phyloP scores from a whole-genome alignment of 2,797 vertebrate genomes.

The Diplodus sargus region DNA sequence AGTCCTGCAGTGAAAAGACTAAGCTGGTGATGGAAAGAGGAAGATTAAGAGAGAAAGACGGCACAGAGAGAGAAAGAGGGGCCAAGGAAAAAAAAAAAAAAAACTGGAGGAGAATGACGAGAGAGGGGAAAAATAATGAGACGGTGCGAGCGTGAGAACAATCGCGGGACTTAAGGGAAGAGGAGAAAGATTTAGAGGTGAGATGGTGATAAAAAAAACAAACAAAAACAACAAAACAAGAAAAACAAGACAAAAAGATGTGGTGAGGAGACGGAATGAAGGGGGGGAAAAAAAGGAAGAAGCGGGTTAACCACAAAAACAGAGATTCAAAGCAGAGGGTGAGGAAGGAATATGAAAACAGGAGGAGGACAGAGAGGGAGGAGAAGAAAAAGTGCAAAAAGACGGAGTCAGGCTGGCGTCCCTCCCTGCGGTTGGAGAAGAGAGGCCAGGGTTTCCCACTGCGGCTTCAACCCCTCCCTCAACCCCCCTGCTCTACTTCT shows the following conservation, averaged over 20 bases:
- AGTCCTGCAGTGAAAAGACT: constrained; percentile 58
- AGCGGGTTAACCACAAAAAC: constrained; percentile 33
- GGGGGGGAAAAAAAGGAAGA: constrained; percentile 11
- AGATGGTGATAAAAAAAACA: constrained; percentile 7
- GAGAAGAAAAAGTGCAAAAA: constrained; percentile 43
- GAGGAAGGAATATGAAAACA: constrained; percentile 24
- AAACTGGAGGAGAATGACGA: constrained; percentile 36
- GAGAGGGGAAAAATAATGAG: constrained; percentile 54
- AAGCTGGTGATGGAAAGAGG: constrained; percentile 62
- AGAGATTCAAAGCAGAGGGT: constrained; percentile 45
- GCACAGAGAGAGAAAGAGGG: constrained; percentile 40
- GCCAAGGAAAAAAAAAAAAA: constrained; percentile 8
- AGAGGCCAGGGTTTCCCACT: constrained; percentile 72
- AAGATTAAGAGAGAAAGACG: constrained; percentile 50
- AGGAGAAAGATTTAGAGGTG: constrained; percentile 51
- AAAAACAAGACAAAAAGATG: constrained; percentile 34
- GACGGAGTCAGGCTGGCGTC: constrained; percentile 65
- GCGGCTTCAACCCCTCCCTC: constrained; percentile 54
- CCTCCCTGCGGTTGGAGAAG: constrained; percentile 59
- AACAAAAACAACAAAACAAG: constrained; percentile 25
- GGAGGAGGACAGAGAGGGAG: constrained; percentile 8
- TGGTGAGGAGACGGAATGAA: not conserved
- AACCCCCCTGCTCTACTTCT: constrained; percentile 47
- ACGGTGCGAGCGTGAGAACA: constrained; percentile 55
- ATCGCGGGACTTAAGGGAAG: constrained; percentile 10